A percentile compares a stretch with the other conserved stretches of the same genome.
Evolutionary conservation across 2,888 invertebrate species (phyloP).

Genomic region (Polydrusus cervinus): DNA sequence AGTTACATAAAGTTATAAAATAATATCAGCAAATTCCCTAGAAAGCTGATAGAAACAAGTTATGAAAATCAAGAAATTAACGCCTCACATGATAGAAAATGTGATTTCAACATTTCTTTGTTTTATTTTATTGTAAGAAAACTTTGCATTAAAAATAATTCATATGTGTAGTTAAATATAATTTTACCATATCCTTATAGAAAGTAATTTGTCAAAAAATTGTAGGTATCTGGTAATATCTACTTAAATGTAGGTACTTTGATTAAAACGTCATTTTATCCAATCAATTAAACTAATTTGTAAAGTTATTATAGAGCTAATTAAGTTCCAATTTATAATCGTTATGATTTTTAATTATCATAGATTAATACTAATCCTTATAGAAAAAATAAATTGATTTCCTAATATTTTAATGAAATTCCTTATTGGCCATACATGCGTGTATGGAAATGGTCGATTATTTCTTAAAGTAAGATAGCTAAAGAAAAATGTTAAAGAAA

Average conservation of each 20-base stretch:
- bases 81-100: conserved; percentile 15
- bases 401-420: too few relatives aligned
- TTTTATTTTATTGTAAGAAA: neutral
- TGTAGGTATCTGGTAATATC: too few relatives aligned
- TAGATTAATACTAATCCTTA: too few relatives aligned
- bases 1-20: neutral
- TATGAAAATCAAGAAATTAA: neutral
- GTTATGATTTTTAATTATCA: too few relatives aligned
- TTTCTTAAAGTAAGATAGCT: too few relatives aligned
- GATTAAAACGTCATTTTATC: neutral
- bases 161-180: neutral
- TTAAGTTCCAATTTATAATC: too few relatives aligned
- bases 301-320: too few relatives aligned
- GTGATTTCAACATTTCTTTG: neutral
- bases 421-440: too few relatives aligned
- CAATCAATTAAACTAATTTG: neutral
- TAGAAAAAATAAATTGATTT: too few relatives aligned
- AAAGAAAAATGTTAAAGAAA: too few relatives aligned
- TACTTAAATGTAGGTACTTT: neutral
- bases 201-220: neutral
- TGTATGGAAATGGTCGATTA: too few relatives aligned
- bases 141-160: neutral
- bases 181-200: neutral
- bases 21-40: conserved; percentile 7
- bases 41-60: neutral